These are phyloP conservation scores for Anser cygnoides DNA, from an alignment of 2,113 vertebrate species.

Conservation along the genomic window DNA sequence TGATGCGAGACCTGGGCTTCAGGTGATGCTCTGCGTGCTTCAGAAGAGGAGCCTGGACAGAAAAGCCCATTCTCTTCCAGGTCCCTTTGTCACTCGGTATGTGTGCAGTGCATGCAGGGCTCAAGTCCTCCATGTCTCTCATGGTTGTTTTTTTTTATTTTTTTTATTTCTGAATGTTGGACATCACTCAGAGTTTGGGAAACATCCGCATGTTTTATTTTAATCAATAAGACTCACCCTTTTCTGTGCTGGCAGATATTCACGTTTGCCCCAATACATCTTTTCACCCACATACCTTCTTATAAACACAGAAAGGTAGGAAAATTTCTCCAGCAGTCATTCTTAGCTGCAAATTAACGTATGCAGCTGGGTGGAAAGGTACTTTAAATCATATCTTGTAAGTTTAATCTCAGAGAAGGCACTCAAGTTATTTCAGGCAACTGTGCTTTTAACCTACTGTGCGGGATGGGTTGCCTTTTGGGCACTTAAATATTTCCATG, in stretches of 20 bases:
- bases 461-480: slow-evolving; percentile 2
- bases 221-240: background rate
- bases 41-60: background rate
- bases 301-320: background rate
- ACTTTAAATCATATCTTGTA: background rate
- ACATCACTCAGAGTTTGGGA: background rate
- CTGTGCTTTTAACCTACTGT: slow-evolving; percentile 22
- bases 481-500: background rate
- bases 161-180: background rate
- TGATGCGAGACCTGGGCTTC: background rate
- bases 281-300: background rate
- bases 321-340: background rate
- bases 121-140: background rate
- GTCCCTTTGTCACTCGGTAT: background rate
- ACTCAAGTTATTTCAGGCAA: slow-evolving; percentile 31
- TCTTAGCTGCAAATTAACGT: background rate
- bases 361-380: background rate
- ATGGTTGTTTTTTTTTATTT: background rate
- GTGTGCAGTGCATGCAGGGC: accelerated
- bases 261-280: accelerated
- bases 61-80: background rate
- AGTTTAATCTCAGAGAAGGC: slow-evolving; percentile 6
- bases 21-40: accelerated
- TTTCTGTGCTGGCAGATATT: background rate
- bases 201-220: background rate